A percentile compares a stretch with the other conserved stretches of the same genome.
phyloP scores from a whole-genome alignment of 2,888 invertebrate species.

The Alcis repandata region DNA sequence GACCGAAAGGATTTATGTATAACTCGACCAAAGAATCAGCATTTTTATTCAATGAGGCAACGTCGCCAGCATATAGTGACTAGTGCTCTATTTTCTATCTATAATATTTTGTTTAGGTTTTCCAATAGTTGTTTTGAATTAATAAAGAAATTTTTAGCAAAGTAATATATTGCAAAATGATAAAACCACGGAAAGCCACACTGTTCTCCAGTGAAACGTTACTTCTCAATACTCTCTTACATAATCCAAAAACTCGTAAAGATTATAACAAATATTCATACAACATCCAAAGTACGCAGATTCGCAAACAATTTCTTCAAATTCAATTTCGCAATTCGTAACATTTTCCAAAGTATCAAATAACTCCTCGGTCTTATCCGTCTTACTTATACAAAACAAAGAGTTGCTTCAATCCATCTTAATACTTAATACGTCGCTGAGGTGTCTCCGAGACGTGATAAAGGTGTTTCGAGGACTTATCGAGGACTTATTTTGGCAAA shows the following conservation, averaged over 20 bases:
- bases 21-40: too few species aligned
- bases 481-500: conserved; percentile 1
- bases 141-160: too few species aligned
- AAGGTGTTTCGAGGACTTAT: conserved; percentile 17
- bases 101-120: too few species aligned
- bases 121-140: too few species aligned
- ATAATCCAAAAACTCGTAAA: conserved; percentile 20
- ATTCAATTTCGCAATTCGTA: conserved; percentile 30
- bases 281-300: conserved; percentile 20
- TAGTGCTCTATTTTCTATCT: too few species aligned
- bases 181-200: background rate
- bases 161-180: too few species aligned
- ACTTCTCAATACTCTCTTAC: background rate
- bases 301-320: conserved; percentile 22
- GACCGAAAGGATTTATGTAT: too few species aligned
- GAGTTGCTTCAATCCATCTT: conserved; percentile 47
- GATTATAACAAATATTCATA: conserved; percentile 27
- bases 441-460: conserved; percentile 25
- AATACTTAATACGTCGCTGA: conserved; percentile 43
- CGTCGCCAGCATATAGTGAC: too few species aligned
- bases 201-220: background rate
- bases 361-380: conserved; percentile 44
- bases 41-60: too few species aligned
- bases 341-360: conserved; percentile 39
- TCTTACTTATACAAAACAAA: conserved; percentile 47